phyloP scores from a whole-genome alignment of 2,113 vertebrate genomes.

The Trachemys scripta region DNA sequence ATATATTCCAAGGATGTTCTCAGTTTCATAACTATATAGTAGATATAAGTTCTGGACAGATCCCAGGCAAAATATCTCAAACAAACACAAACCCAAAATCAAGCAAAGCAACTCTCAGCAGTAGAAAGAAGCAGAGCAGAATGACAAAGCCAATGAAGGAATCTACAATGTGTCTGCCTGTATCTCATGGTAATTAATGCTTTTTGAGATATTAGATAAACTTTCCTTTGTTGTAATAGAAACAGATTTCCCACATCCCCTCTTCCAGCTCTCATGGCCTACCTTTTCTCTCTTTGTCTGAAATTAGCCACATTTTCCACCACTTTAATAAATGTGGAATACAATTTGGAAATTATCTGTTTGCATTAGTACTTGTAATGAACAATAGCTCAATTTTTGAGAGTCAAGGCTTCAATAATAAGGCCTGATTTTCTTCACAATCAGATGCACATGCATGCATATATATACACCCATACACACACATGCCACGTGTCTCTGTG shows the following conservation, averaged over 20 bases:
- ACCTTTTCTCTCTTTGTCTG: constrained; percentile 56
- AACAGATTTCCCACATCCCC: constrained; percentile 39
- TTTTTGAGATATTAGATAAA: constrained; percentile 74
- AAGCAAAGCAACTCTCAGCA: constrained; percentile 54
- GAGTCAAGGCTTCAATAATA: constrained; percentile 61
- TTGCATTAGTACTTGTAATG: constrained; percentile 33
- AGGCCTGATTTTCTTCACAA: constrained; percentile 76
- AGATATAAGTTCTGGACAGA: background rate
- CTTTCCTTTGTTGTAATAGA: constrained; percentile 55
- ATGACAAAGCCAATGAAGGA: constrained; percentile 62
- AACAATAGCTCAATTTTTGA: constrained; percentile 64
- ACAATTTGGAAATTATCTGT: constrained; percentile 64
- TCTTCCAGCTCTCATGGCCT: constrained; percentile 43
- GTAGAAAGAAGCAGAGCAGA: constrained; percentile 61
- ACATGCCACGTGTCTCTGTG: constrained; percentile 61
- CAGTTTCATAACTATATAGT: constrained; percentile 55
- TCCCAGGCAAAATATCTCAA: background rate
- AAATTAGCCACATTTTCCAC: constrained; percentile 72
- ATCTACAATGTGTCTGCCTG: constrained; percentile 24
- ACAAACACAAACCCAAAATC: background rate
- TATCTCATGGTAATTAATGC: constrained; percentile 68
- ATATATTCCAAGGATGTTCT: constrained; percentile 52
- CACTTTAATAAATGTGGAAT: constrained; percentile 53
- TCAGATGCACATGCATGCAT: constrained; percentile 36
- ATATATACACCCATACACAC: constrained; percentile 2